Base-by-base conservation (phyloP, 2,113 vertebrate species). In the Alosa alosa region DNA sequence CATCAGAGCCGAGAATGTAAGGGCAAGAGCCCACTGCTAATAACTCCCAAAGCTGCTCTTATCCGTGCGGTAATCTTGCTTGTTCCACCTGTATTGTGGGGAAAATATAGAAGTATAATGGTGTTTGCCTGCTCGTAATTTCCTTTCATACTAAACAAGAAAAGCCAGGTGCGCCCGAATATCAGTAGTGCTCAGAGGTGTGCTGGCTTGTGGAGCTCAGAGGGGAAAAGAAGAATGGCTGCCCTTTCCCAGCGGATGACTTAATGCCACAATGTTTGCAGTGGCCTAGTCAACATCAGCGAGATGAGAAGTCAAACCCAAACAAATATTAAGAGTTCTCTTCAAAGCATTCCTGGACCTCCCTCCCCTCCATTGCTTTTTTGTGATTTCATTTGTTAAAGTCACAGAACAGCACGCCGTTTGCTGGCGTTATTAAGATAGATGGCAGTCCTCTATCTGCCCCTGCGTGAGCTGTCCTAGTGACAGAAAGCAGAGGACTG, bases 1-100 rank as follows among this genome's bases (percentile, higher is more conserved):
- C 91, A 93, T 91, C 90, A 92, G 20, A 87, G 84, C 83, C 87
- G 84, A 89, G 84, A 86, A 84, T 89, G 87, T 87, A 84, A 75
- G 41, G 82, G 86, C 85, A 84, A 84, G 90, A 90, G 7, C 7
- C 49, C 17, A 6, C 47, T 50, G 17, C 72, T 78, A 78, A 85
- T 39, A 25, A 39, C 15, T 49, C 84, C 17, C 49, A 41, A 49
- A 85, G 86, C 84, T 86, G 84, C 72, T 36, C 72, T 78, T 39
- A 78, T 78, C 72, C 72, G 2, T 78, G 72, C 10, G 31, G 72
- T 78, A 41, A 39, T 39, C 72, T 78, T 18, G 36, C 31, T 13
- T 36, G 25, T 36, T 78, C 36, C 72, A 78, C 72, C 72, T 78
- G 72, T 39, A 36, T 78, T 78, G 72, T 78, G 3, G 36, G 36